Conservation (phyloP, 2,113 vertebrate genomes). For the Takifugu flavidus region DNA sequence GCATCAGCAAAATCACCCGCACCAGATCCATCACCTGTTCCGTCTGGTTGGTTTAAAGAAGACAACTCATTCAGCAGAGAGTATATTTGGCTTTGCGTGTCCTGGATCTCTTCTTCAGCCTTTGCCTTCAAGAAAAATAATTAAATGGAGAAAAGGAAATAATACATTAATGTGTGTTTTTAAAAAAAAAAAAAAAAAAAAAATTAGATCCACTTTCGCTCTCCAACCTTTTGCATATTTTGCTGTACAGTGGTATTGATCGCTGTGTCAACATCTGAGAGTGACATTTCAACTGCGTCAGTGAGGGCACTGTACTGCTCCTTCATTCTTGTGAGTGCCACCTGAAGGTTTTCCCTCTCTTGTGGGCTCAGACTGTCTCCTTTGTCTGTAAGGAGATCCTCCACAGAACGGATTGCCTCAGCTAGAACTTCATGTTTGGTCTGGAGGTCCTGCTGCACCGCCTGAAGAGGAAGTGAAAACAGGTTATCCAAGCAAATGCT, state of each 20-base stretch:
- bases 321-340: conserved; percentile 78
- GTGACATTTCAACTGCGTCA: conserved; percentile 72
- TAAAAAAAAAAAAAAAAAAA: too few relatives aligned
- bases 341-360: conserved; percentile 77
- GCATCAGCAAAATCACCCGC: conserved; percentile 35
- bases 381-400: conserved; percentile 87
- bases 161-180: background rate
- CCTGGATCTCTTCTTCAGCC: conserved; percentile 87
- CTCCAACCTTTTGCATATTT: conserved; percentile 87
- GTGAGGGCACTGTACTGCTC: conserved; percentile 81
- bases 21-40: conserved; percentile 7
- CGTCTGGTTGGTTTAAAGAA: conserved; percentile 47
- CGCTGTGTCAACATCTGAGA: conserved; percentile 80
- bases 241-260: conserved; percentile 85
- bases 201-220: background rate
- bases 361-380: conserved; percentile 77
- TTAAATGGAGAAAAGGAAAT: background rate
- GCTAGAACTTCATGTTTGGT: conserved; percentile 73
- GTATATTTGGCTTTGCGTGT: conserved; percentile 84
- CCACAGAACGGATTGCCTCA: conserved; percentile 79
- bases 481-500: background rate
- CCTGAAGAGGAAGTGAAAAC: conserved; percentile 64
- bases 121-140: conserved; percentile 76
- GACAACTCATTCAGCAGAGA: conserved; percentile 76
- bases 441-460: conserved; percentile 84